A percentile compares a stretch with the other conserved stretches of the same genome.
These are phyloP conservation scores for Pitta sordida DNA, from an alignment of 2,113 vertebrate species.

Conservation along the genomic window DNA sequence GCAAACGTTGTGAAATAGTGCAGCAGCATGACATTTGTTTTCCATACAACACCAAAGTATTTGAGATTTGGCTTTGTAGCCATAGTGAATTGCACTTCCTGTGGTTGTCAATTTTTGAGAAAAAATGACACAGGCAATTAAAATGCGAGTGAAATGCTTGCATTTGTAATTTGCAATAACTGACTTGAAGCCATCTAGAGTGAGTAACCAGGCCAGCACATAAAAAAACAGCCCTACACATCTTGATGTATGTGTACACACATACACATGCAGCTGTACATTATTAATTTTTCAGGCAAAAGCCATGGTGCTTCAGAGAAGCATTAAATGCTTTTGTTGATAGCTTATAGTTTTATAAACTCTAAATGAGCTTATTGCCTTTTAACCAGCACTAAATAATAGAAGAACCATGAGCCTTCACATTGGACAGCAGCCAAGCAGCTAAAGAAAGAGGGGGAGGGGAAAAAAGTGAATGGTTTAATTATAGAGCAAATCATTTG, in stretches of 20 bases:
- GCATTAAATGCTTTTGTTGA: slow-evolving; percentile 72
- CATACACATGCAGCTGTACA: neutral
- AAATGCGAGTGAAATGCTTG: slow-evolving; percentile 39
- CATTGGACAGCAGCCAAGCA: slow-evolving; percentile 71
- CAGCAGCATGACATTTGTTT: neutral
- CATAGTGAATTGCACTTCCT: neutral
- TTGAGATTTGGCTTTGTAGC: slow-evolving; percentile 53
- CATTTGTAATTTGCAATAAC: slow-evolving; percentile 58
- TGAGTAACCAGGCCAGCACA: slow-evolving; percentile 16
- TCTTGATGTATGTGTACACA: neutral
- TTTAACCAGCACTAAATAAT: slow-evolving; percentile 78
- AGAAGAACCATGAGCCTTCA: slow-evolving; percentile 66
- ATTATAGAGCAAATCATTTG: slow-evolving; percentile 78
- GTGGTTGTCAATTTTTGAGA: neutral
- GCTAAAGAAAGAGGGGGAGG: neutral
- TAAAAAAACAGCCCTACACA: neutral
- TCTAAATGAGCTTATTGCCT: slow-evolving; percentile 78
- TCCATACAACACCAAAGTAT: neutral
- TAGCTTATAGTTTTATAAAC: slow-evolving; percentile 76
- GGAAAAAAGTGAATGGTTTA: slow-evolving; percentile 65
- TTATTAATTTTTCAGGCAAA: slow-evolving; percentile 59
- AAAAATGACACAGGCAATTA: slow-evolving; percentile 38
- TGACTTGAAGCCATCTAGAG: slow-evolving; percentile 22
- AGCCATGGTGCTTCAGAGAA: slow-evolving; percentile 59
- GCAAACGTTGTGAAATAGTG: neutral